A percentile compares a stretch with the other conserved stretches of the same genome.
These are phyloP conservation scores for Strigamia transsilvanica DNA, from an alignment of 2,888 invertebrate genomes.

Conservation along the genomic window DNA sequence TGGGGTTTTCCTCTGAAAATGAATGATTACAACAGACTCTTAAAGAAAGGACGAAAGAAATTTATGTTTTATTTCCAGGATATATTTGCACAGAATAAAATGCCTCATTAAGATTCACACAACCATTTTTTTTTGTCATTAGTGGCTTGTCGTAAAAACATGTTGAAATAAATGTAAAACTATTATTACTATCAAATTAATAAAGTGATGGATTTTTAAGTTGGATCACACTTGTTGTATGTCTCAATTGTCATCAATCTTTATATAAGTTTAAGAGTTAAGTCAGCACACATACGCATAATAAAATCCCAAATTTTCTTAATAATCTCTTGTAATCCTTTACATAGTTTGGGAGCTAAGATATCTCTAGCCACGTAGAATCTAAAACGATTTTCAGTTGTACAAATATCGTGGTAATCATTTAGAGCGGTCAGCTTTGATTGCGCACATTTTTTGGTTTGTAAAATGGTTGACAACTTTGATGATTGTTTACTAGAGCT, in stretches of 20 bases:
- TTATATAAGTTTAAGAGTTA: no score
- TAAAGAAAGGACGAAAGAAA: neutral
- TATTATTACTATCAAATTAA: no score
- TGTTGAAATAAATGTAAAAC: neutral
- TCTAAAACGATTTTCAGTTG: neutral
- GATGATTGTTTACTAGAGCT: slow-evolving; percentile 34
- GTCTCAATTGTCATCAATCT: no score
- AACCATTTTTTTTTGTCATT: neutral
- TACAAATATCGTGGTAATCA: neutral
- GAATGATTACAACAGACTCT: neutral
- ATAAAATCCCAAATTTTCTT: no score
- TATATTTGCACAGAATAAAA: neutral
- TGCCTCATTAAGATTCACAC: neutral
- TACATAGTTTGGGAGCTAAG: slow-evolving; percentile 3
- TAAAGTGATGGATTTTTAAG: no score
- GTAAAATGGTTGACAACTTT: slow-evolving; percentile 1
- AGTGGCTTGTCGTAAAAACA: neutral
- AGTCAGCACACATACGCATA: no score
- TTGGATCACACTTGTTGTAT: no score
- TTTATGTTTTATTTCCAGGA: neutral
- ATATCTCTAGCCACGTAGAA: neutral
- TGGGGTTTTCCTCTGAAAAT: neutral
- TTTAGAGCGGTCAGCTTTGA: neutral
- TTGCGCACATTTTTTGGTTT: neutral
- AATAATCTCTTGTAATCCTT: neutral